phyloP scores from a whole-genome alignment of 2,113 vertebrate genomes.

The Rhizomys pruinosus region DNA sequence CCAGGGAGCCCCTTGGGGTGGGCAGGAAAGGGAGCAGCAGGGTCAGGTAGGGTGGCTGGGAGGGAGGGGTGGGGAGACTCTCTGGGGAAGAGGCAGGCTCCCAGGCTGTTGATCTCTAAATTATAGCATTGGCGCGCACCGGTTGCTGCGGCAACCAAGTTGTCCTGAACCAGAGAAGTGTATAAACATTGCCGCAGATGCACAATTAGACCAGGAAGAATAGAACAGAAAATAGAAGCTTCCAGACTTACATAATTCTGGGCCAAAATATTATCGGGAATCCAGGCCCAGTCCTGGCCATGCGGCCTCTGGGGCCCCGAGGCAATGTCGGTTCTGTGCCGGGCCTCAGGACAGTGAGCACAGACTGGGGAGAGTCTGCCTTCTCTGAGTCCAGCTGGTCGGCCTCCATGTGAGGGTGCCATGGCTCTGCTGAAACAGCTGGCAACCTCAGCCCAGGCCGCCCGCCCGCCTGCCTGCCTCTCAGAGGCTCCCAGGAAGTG shows the following conservation, averaged over 20 bases:
- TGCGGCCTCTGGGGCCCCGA: not conserved
- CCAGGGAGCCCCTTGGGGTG: not conserved
- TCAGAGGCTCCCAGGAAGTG: not conserved
- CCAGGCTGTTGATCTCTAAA: conserved; percentile 87
- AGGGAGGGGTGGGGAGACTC: conserved; percentile 69
- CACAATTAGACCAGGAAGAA: conserved; percentile 86
- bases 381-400: not conserved
- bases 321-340: not conserved
- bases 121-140: conserved; percentile 86
- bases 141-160: conserved; percentile 89
- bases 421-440: conserved; percentile 50
- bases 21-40: not conserved
- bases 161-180: conserved; percentile 86
- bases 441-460: not conserved
- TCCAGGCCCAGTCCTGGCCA: not conserved
- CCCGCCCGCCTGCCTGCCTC: conserved; percentile 59
- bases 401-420: not conserved
- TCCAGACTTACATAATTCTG: conserved; percentile 79
- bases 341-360: not conserved
- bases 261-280: conserved; percentile 73
- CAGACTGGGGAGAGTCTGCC: not conserved
- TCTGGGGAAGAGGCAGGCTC: conserved; percentile 78
- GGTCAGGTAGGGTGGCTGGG: not conserved
- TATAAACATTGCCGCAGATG: conserved; percentile 88
- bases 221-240: conserved; percentile 87